A percentile compares a stretch with the other conserved stretches of the same genome.
These are phyloP conservation scores for Falco berigora DNA, from an alignment of 2,797 vertebrate genomes.

Conservation along the genomic window DNA sequence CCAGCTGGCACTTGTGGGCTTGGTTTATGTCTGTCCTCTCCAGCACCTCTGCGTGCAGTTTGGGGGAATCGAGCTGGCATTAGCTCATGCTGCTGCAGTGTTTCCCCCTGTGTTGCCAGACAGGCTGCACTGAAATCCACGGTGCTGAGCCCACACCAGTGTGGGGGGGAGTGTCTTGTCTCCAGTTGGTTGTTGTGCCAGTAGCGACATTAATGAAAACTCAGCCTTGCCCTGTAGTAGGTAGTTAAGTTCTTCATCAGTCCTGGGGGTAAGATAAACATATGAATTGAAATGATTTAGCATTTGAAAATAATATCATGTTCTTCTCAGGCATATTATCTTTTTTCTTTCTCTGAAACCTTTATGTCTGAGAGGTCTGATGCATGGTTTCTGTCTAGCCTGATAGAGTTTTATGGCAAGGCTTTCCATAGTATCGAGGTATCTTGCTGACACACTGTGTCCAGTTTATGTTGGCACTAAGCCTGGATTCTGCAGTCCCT, in stretches of 20 bases:
- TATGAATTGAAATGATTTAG: neutral
- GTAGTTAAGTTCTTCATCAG: neutral
- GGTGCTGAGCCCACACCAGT: neutral
- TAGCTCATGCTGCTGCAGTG: neutral
- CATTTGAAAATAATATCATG: neutral
- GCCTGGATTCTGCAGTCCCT: neutral
- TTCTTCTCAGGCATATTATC: neutral
- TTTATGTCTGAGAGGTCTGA: neutral
- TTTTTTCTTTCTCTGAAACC: neutral
- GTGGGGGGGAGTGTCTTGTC: fast-evolving
- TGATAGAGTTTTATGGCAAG: neutral
- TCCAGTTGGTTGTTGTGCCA: neutral
- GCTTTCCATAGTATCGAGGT: neutral
- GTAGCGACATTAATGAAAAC: neutral
- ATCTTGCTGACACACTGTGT: neutral
- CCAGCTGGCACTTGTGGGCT: neutral
- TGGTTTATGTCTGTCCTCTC: neutral
- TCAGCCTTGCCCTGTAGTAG: neutral
- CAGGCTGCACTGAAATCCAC: neutral
- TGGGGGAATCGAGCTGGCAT: neutral
- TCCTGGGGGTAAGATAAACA: neutral
- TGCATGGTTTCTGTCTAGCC: neutral
- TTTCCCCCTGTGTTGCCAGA: neutral
- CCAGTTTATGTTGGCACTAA: neutral
- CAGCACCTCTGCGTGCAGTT: neutral